Conservation (phyloP, 2,113 vertebrate species). For the Xiphorhynchus elegans region DNA sequence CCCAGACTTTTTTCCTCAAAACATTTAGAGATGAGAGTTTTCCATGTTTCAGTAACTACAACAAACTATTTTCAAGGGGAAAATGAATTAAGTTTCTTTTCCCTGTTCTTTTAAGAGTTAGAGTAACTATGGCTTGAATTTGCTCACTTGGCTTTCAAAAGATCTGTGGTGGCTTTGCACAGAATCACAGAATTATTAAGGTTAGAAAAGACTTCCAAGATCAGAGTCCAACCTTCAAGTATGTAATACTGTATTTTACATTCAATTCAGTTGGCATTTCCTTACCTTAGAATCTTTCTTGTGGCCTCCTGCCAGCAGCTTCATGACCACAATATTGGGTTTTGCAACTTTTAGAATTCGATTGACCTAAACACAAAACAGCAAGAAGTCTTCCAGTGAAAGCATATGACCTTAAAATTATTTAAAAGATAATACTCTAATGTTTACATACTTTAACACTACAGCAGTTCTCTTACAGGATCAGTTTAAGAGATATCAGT, state of each 20-base stretch:
- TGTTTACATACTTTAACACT: neutral
- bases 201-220: neutral
- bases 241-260: neutral
- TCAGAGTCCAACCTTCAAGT: neutral
- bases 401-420: neutral
- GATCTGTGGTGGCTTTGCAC: neutral
- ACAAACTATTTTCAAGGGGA: neutral
- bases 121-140: neutral
- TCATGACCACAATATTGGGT: constrained; percentile 98
- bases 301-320: constrained; percentile 95
- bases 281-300: constrained; percentile 97
- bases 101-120: neutral
- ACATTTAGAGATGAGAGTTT: neutral
- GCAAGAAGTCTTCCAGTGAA: neutral
- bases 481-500: neutral
- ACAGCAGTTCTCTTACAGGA: neutral
- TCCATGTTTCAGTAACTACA: neutral
- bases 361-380: constrained; percentile 82
- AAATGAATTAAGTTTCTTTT: neutral
- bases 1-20: neutral
- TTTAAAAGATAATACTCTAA: neutral
- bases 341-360: constrained; percentile 97
- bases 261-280: neutral
- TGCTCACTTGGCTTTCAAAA: neutral
- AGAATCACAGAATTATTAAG: neutral